These are phyloP conservation scores for Sminthurides aquaticus DNA, from an alignment of 2,888 invertebrate species.

Conservation along the genomic window DNA sequence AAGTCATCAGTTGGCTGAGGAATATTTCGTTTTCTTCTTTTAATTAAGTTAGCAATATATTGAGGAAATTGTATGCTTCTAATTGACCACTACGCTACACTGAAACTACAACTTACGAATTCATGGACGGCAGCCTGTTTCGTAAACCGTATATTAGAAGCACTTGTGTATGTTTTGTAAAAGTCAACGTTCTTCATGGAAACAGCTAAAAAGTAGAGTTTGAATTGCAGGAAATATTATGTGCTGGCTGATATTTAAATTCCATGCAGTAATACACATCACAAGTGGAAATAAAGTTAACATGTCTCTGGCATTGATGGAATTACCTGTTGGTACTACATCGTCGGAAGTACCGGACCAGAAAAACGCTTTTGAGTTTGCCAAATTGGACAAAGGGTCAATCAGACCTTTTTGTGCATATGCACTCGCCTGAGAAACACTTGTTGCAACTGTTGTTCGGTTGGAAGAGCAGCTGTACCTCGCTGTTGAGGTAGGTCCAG, in stretches of 20 bases:
- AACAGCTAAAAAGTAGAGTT: slow-evolving; percentile 7
- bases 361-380: slow-evolving; percentile 2
- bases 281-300: too few relatives aligned
- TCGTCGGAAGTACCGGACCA: slow-evolving; percentile 11
- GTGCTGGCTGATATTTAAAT: background rate
- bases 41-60: background rate
- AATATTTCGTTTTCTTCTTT: too few relatives aligned
- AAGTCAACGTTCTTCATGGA: slow-evolving; percentile 7
- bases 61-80: too few relatives aligned
- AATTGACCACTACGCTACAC: too few relatives aligned
- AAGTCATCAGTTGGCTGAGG: slow-evolving; percentile 10
- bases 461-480: too few relatives aligned
- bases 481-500: too few relatives aligned
- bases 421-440: too few relatives aligned
- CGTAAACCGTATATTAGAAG: background rate
- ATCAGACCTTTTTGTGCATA: slow-evolving; percentile 3
- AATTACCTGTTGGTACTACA: slow-evolving; percentile 4
- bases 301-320: too few relatives aligned
- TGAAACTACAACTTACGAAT: slow-evolving; percentile 9
- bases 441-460: too few relatives aligned
- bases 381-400: slow-evolving; percentile 9
- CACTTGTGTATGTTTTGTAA: background rate
- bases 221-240: background rate
- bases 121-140: slow-evolving; percentile 5
- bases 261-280: too few relatives aligned